A percentile compares a stretch with the other conserved stretches of the same genome.
Evolutionary conservation across 2,797 vertebrate species (phyloP).

Genomic region (Gymnocypris eckloni): DNA sequence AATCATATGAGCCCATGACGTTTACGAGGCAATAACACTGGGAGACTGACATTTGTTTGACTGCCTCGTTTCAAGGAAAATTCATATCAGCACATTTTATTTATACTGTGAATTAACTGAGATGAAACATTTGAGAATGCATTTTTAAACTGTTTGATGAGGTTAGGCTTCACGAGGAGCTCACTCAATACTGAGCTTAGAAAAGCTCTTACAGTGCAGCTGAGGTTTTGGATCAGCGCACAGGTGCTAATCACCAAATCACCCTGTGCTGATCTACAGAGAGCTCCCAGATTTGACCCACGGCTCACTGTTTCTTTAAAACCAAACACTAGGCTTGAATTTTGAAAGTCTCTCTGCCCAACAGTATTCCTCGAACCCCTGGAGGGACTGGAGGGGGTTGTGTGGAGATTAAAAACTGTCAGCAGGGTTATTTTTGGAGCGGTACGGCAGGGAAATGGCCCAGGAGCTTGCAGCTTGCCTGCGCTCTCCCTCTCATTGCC

Average conservation of each 20-base stretch:
- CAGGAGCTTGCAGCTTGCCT: slow-evolving; percentile 51
- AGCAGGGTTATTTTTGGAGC: slow-evolving; percentile 76
- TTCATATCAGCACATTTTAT: not conserved
- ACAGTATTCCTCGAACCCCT: slow-evolving; percentile 42
- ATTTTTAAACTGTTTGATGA: not conserved
- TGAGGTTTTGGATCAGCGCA: slow-evolving; percentile 25
- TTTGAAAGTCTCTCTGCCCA: slow-evolving; percentile 58
- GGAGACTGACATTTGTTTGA: not conserved
- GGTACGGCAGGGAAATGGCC: slow-evolving; percentile 64
- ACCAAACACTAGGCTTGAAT: slow-evolving; percentile 66
- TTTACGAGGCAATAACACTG: slow-evolving; percentile 13
- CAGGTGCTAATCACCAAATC: slow-evolving; percentile 41
- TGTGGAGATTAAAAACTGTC: slow-evolving; percentile 74
- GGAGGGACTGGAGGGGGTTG: not conserved
- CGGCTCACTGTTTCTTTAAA: slow-evolving; percentile 3
- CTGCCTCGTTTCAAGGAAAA: not conserved
- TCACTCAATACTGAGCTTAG: not conserved
- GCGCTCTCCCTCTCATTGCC: slow-evolving; percentile 59
- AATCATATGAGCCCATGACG: slow-evolving; percentile 12
- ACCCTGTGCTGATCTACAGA: slow-evolving; percentile 15
- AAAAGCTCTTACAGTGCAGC: not conserved
- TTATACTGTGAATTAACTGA: not conserved
- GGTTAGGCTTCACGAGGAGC: not conserved
- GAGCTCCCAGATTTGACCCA: slow-evolving; percentile 5
- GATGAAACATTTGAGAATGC: not conserved